Evolutionary conservation across 2,888 invertebrate species (phyloP), one percentile per base, ranked within the genome.

Genomic region (Leucophenga montana): DNA sequence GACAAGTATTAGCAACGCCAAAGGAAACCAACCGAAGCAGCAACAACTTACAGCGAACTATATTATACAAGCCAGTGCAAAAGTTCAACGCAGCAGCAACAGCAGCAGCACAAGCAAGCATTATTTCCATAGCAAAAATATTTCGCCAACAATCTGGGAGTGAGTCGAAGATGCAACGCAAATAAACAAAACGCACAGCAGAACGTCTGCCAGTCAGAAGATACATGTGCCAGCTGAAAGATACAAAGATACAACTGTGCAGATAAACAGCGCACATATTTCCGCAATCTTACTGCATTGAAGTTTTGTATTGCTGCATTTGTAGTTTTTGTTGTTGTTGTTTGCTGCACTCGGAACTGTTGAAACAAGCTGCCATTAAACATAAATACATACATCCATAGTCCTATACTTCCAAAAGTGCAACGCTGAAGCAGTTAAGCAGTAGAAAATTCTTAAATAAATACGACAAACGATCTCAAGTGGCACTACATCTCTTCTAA

Each of bases 401-500:
- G 67, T 67, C 54, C 62, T 72, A 68, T 33, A 72, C 64, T 68
- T 46, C 39, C 39, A 39, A n/a, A n/a, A n/a, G n/a, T n/a, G n/a
- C n/a, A n/a, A n/a, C n/a, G n/a, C n/a, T n/a, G n/a, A n/a, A 8
- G 11, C 39, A 39, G 11, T 18, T 33, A 20, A 16, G 18, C 16
- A 53, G 54, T 18, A 54, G 54, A n/a, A 11, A 39, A 11, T 11
- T 39, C 39, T 39, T 39, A 8, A 39, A 76, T 69, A 75, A 73
- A 75, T 69, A 72, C 70, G 16, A 71, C 70, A 72, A 20, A 68
- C 50, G 50, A 39, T 39, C 39, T 39, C 39, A 39, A 39, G 50
- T 50, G 50, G 50, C 50, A 50, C n/a, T 18, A 50, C 78, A 81
- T 77, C 73, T 73, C 78, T 83, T 77, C 73, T 73, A 81, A 77